These are phyloP conservation scores for Pyrgus malvae DNA, from an alignment of 2,888 invertebrate species.

Conservation along the genomic window DNA sequence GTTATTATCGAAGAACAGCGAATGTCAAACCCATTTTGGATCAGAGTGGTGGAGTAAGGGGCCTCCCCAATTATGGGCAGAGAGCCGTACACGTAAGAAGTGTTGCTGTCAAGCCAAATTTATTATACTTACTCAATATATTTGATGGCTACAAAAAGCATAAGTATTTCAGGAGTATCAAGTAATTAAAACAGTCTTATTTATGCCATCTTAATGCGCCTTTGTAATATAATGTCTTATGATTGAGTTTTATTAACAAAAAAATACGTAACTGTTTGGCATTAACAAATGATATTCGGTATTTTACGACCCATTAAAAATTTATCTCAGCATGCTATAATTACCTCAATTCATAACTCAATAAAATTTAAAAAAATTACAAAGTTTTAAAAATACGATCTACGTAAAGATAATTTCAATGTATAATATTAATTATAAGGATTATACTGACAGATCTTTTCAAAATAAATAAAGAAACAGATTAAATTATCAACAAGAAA, in stretches of 20 bases:
- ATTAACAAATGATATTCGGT: conserved; percentile 18
- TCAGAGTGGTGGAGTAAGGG: too few species aligned
- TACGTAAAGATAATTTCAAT: neutral
- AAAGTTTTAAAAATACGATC: conserved; percentile 2
- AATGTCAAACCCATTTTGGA: too few species aligned
- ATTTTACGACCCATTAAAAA: conserved; percentile 28
- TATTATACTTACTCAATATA: neutral
- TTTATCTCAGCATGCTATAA: conserved; percentile 21
- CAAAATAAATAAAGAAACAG: too few species aligned
- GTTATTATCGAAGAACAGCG: too few species aligned
- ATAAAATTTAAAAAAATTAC: conserved; percentile 16
- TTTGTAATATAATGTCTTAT: conserved; percentile 3
- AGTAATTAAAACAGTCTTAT: conserved; percentile 34
- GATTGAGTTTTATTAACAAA: conserved; percentile 14
- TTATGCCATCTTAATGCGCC: conserved; percentile 32
- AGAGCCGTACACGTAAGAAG: too few species aligned
- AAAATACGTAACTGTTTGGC: conserved; percentile 13
- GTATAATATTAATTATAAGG: neutral
- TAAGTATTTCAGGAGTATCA: conserved; percentile 12
- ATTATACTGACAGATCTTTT: too few species aligned
- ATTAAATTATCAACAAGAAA: too few species aligned
- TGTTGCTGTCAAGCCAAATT: too few species aligned
- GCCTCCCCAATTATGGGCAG: too few species aligned
- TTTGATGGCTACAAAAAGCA: conserved; percentile 1
- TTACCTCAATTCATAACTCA: conserved; percentile 26